These are phyloP conservation scores for Seira musarum DNA, from an alignment of 2,888 invertebrate genomes.

Conservation along the genomic window DNA sequence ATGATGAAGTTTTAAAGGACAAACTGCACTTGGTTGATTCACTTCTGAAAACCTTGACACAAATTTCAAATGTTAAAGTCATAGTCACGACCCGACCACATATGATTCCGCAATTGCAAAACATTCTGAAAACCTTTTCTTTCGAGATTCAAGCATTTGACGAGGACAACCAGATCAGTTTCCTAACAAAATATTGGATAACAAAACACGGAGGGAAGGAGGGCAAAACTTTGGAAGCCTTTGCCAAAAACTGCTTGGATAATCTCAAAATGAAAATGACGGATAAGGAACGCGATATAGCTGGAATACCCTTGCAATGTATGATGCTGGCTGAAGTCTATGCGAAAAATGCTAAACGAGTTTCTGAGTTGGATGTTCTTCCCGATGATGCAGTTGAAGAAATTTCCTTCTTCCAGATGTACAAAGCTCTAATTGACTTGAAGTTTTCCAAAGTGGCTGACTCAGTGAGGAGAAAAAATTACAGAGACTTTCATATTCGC, in stretches of 20 bases:
- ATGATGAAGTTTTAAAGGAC: background rate
- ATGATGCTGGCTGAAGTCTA: background rate
- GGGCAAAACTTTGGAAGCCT: background rate
- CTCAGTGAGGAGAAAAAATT: too few species aligned
- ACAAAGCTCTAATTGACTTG: background rate
- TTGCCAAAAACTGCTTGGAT: background rate
- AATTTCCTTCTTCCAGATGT: conserved; percentile 13
- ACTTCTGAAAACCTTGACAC: too few species aligned
- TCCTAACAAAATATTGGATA: conserved; percentile 1
- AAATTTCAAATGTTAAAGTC: background rate
- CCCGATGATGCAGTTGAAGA: background rate
- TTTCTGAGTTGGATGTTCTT: background rate
- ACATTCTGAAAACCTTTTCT: background rate
- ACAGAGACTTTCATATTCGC: too few species aligned
- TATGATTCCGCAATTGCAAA: background rate
- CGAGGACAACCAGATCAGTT: background rate
- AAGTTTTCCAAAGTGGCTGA: too few species aligned
- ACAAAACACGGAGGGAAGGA: background rate
- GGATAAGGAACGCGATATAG: conserved; percentile 5
- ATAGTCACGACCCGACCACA: conserved; percentile 1
- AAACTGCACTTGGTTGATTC: background rate
- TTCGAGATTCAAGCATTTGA: background rate
- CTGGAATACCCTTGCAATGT: conserved; percentile 17
- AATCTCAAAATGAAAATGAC: background rate
- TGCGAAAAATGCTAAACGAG: background rate